Evolutionary conservation across 1,140 invertebrate genomes (phyloP).

Genomic region (Drosophila gunungcola): DNA sequence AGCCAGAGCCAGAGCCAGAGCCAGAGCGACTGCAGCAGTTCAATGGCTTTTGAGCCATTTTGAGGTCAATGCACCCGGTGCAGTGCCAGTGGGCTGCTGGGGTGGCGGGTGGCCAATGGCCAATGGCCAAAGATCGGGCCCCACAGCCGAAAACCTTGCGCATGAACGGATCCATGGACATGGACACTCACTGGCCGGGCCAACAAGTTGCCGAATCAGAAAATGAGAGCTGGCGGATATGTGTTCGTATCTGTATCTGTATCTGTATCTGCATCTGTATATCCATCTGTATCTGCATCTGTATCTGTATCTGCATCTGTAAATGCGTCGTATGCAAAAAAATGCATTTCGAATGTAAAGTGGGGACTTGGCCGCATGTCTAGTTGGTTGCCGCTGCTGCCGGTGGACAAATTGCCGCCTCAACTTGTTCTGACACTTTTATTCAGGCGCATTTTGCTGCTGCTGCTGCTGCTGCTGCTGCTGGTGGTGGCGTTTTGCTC

Average conservation of each 20-base stretch:
- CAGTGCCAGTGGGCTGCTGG: slow-evolving; percentile 1
- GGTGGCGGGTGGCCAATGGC: slow-evolving; percentile 12
- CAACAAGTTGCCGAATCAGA: slow-evolving; percentile 6
- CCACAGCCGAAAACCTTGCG: slow-evolving; percentile 75
- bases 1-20: slow-evolving; percentile 5
- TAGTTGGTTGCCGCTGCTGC: slow-evolving; percentile 61
- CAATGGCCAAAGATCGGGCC: slow-evolving; percentile 27
- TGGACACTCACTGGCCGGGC: slow-evolving; percentile 56
- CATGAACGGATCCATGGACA: slow-evolving; percentile 84
- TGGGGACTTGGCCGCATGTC: slow-evolving; percentile 48
- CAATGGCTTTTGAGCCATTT: slow-evolving; percentile 84
- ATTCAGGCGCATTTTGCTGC: slow-evolving; percentile 51
- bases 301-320: slow-evolving; percentile 7
- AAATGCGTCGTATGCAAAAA: slow-evolving; percentile 31
- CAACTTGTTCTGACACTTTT: slow-evolving; percentile 81
- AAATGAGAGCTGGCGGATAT: slow-evolving; percentile 21
- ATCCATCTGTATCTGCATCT: slow-evolving; percentile 16
- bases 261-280: slow-evolving; percentile 3
- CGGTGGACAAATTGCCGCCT: slow-evolving; percentile 77
- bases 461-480: slow-evolving; percentile 21
- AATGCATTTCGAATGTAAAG: slow-evolving; percentile 77
- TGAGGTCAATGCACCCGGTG: slow-evolving; percentile 81
- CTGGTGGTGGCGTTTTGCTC: slow-evolving; percentile 6
- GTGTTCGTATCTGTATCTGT: not conserved
- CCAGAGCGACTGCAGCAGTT: slow-evolving; percentile 58